Evolutionary conservation across 2,888 invertebrate genomes (phyloP).

Genomic region (Eledone cirrhosa): DNA sequence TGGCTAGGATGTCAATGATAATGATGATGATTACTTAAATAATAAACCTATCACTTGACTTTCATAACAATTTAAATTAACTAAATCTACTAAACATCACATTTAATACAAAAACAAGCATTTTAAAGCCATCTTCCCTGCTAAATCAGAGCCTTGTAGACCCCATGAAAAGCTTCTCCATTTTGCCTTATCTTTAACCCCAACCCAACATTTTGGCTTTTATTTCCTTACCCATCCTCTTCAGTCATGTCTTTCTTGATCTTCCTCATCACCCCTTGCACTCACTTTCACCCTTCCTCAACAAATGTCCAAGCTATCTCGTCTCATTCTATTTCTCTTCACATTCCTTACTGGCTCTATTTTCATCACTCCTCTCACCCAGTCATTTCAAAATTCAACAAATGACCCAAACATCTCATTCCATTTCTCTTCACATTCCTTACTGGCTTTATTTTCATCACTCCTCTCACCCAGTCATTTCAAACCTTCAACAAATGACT

Average conservation of each 20-base stretch:
- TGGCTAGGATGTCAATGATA: neutral
- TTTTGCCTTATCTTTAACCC: neutral
- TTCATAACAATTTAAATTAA: neutral
- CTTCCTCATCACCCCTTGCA: neutral
- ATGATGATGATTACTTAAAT: neutral
- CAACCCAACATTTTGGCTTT: neutral
- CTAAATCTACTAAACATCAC: neutral
- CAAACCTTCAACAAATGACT: no score
- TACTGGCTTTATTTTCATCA: no score
- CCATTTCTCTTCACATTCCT: no score
- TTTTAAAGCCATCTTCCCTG: no score
- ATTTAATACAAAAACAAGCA: neutral
- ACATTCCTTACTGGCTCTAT: no score
- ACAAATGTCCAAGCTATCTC: neutral
- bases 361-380: no score
- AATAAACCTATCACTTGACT: neutral
- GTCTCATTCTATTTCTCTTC: neutral
- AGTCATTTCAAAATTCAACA: no score
- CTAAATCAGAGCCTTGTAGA: no score
- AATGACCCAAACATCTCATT: no score
- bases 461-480: no score
- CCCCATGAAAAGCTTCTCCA: no score
- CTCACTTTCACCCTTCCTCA: neutral
- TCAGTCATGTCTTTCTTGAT: no score
- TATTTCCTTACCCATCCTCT: neutral